A percentile compares a stretch with the other conserved stretches of the same genome.
Evolutionary conservation across 2,113 vertebrate genomes (phyloP).

Genomic region (Nestor notabilis): DNA sequence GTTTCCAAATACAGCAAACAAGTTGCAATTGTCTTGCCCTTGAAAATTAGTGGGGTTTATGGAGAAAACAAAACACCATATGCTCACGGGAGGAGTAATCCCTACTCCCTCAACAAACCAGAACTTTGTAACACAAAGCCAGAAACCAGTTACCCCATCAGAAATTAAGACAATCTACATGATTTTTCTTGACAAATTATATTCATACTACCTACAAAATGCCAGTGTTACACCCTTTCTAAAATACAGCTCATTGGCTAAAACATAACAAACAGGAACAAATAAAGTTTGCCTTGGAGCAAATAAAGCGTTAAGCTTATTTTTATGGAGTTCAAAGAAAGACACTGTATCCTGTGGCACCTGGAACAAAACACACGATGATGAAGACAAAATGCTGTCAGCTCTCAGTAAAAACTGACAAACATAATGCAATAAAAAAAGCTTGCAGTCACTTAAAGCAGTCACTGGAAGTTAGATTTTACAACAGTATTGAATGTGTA

Average conservation of each 20-base stretch:
- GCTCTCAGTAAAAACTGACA: background rate
- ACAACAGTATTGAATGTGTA: background rate
- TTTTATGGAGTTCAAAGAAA: background rate
- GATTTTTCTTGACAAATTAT: background rate
- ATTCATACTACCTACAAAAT: background rate
- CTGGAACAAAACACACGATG: background rate
- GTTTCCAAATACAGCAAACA: slow-evolving; percentile 6
- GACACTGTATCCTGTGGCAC: background rate
- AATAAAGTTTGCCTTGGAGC: background rate
- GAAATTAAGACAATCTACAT: background rate
- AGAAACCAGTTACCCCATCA: background rate
- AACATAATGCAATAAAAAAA: background rate
- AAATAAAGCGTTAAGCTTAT: background rate
- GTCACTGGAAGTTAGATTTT: background rate
- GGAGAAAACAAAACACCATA: background rate
- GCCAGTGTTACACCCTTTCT: background rate
- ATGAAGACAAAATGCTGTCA: background rate
- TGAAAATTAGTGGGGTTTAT: background rate
- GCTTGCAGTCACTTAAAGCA: background rate
- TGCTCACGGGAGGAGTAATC: background rate
- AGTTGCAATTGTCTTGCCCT: background rate
- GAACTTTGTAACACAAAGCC: background rate
- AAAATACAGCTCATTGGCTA: background rate
- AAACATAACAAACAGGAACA: background rate
- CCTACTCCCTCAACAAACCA: background rate